Evolutionary conservation across 2,797 vertebrate genomes (phyloP), one percentile per base, ranked within the genome.

Genomic region (Taeniopygia guttata): DNA sequence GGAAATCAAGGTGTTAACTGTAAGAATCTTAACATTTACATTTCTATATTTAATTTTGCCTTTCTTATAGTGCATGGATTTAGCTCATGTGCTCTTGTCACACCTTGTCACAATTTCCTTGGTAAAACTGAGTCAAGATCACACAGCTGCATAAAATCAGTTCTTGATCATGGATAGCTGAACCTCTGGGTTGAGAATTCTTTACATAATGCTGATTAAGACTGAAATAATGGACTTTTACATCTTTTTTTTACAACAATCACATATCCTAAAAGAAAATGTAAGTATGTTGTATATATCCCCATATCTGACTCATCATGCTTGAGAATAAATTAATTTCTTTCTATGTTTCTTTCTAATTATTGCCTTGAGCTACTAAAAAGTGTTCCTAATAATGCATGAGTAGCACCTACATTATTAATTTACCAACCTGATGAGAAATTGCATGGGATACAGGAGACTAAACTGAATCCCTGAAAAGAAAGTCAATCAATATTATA

Each of bases 381-480:
- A 76, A 70, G 23, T 5, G 13, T 46, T 77, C 16, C 54, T 86
- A 90, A 90, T 21, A 49, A 77, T 30, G 26, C 48, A 58, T 58
- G 36, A 64, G n/a, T 10, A 94, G 45, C 15, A 68, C 2, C 8
- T 8, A 34, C 10, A 64, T 23, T 48, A 69, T 73, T 89, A 5
- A 32, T 94, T 88, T 84, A 67, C n/a, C 18, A 83, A 18, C 13
- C 17, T 36, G 48, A 68, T 7, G 16, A 84, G 49, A 86, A 86
- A 59, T 87, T 86, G 80, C 49, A 69, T 5, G 13, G 26, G 42
- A 85, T 72, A 54, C 20, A 66, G 48, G 49, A 86, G 22, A 69
- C 22, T 74, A 87, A 92, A 74, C 18, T 66, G 51, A 91, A 84
- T 67, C 17, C 13, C 40, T 94, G 59, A 32, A 78, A 83, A 84